phyloP scores from a whole-genome alignment of 2,113 vertebrate genomes.

The Microcebus ravelobensis region DNA sequence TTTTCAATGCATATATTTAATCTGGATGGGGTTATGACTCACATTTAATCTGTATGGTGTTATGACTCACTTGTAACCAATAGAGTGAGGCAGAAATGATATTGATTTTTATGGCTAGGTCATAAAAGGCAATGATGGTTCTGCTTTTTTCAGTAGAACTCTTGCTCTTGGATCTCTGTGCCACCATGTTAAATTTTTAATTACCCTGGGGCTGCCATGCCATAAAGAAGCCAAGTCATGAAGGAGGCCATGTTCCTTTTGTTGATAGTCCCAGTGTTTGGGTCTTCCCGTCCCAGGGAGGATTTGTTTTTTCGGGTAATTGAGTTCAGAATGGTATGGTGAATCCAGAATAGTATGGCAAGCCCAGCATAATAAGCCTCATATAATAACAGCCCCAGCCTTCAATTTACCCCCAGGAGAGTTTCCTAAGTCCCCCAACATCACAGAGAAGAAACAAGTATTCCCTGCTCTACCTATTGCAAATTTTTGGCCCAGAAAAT shows the following conservation, averaged over 20 bases:
- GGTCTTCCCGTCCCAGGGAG: neutral
- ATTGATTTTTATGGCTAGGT: neutral
- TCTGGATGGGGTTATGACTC: neutral
- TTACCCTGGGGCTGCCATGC: neutral
- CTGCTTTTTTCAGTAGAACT: neutral
- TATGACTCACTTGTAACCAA: neutral
- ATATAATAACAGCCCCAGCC: neutral
- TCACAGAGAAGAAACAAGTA: neutral
- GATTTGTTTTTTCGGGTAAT: neutral
- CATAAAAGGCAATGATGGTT: neutral
- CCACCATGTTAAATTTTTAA: neutral
- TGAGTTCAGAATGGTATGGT: neutral
- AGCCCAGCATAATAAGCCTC: neutral
- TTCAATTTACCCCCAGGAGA: neutral
- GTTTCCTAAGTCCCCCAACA: neutral
- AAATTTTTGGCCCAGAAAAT: constrained; percentile 1
- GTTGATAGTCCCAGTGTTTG: neutral
- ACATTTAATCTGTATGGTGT: neutral
- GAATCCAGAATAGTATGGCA: neutral
- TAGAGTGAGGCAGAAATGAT: neutral
- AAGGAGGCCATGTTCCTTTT: neutral
- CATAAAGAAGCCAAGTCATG: neutral
- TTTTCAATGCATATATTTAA: neutral
- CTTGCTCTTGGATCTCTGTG: neutral
- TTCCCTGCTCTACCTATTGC: neutral